Conservation (phyloP, 1,140 invertebrate species). For the Mamestra configurata region DNA sequence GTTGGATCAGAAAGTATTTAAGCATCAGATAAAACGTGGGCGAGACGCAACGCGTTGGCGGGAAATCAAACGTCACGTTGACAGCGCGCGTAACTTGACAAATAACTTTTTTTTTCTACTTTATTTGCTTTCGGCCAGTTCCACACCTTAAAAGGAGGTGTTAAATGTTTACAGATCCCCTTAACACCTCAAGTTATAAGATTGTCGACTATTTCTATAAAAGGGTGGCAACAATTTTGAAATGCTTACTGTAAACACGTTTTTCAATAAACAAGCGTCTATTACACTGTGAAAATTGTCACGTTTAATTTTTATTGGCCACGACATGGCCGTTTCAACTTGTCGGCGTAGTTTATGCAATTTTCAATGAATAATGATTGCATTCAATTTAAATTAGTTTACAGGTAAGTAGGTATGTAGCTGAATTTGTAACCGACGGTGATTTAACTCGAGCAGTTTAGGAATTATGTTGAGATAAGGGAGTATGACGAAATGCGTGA, state of each 20-base stretch:
- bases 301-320: constrained; percentile 63
- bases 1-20: constrained; percentile 46
- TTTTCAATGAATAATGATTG: constrained; percentile 64
- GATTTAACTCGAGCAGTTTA: constrained; percentile 37
- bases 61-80: constrained; percentile 68
- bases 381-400: constrained; percentile 60
- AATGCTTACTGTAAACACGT: constrained; percentile 44
- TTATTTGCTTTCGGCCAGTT: constrained; percentile 58
- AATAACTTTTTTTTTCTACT: constrained; percentile 58
- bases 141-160: constrained; percentile 60
- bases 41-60: constrained; percentile 59
- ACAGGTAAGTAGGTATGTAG: constrained; percentile 32
- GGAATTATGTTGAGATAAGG: constrained; percentile 44
- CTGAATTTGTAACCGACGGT: constrained; percentile 37
- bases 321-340: constrained; percentile 62
- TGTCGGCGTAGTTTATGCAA: constrained; percentile 61
- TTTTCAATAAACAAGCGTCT: constrained; percentile 49
- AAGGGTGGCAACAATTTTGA: constrained; percentile 38
- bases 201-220: constrained; percentile 43
- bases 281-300: constrained; percentile 55
- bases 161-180: constrained; percentile 57
- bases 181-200: constrained; percentile 42
- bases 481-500: constrained; percentile 42
- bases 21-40: constrained; percentile 37
- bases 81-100: constrained; percentile 64